Conservation (phyloP, 1,140 invertebrate species). For the Pachyrhynchus sulphureomaculatus region DNA sequence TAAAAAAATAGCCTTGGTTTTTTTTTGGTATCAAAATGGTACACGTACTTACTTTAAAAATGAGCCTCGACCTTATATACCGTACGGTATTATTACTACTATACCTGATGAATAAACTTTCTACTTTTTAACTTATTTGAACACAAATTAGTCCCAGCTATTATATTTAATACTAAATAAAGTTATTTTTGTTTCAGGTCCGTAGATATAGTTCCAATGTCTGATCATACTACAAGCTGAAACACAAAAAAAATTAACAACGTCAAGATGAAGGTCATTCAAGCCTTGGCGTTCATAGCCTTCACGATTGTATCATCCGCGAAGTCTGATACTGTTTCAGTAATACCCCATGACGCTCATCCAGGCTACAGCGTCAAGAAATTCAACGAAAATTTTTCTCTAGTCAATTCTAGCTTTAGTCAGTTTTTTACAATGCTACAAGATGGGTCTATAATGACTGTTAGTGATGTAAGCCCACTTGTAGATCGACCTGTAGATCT, state of each 20-base stretch:
- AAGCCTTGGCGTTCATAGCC: conserved; percentile 26
- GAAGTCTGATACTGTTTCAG: conserved; percentile 52
- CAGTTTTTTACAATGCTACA: conserved; percentile 85
- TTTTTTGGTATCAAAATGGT: no score
- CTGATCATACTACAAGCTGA: conserved; percentile 14
- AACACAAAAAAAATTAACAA: not conserved
- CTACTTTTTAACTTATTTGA: no score
- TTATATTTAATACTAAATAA: no score
- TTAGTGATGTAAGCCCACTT: conserved; percentile 76
- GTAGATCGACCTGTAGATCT: conserved; percentile 77
- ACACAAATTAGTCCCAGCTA: no score
- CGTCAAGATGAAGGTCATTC: conserved; percentile 8
- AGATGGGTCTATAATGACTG: conserved; percentile 88
- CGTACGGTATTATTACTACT: no score
- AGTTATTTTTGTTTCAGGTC: conserved; percentile 5
- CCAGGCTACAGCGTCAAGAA: conserved; percentile 82
- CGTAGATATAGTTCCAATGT: not conserved
- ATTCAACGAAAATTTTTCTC: conserved; percentile 65
- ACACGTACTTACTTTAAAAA: no score
- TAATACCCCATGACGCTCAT: conserved; percentile 79
- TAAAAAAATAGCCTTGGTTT: no score
- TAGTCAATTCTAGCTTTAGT: conserved; percentile 75
- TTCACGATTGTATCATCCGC: conserved; percentile 18
- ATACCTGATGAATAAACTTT: no score
- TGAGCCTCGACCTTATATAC: no score